Base-by-base conservation (phyloP, 2,113 vertebrate species). In the Cyrtonyx montezumae region DNA sequence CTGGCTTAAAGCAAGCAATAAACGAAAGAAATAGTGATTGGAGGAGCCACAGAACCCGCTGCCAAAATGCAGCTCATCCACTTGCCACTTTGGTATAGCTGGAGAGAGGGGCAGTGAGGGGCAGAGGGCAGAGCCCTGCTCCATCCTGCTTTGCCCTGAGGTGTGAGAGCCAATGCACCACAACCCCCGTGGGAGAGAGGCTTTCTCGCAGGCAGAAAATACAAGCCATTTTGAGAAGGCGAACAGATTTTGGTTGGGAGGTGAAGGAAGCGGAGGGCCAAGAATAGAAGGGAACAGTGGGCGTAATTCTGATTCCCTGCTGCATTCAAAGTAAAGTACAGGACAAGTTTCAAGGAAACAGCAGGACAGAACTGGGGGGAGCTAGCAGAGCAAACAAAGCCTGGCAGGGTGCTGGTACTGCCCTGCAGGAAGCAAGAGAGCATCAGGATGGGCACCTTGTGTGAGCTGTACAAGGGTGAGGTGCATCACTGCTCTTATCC, bases 161-260 rank as follows among this genome's bases (percentile, higher is more conserved):
- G 82, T 45, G 68, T 61, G 78, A 51, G 79, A 71, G 63, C 82
- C 87, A 71, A 20, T 32, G 69, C 76, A 68, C 55, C 7, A 1
- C 43, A 88, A 22, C 85, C 91, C 93, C 83, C 7, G 68, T 82
- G 81, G 86, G 84, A 91, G 92, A 92, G 90, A 76, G 62, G 93
- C 84, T 88, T 96, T 94, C 71, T 87, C 65, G 2, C 93, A 73
- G 68, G 78, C 91, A 91, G 80, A 84, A 86, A 93, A 95, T 58
- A 79, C 30, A 88, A 96, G 75, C 87, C 94, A 82, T 94, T 95
- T 97, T 96, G 88, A 89, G 94, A 87, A 97, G 79, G 74, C 12
- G 63, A 97, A 97, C 97, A 97, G 95, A 96, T 97, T 95, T 96
- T 69, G 88, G 95, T 91, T 73, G 94, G 96, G 97, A 97, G 97